Evolutionary conservation across 2,888 invertebrate species (phyloP).

Genomic region (Pristionchus japonicus): DNA sequence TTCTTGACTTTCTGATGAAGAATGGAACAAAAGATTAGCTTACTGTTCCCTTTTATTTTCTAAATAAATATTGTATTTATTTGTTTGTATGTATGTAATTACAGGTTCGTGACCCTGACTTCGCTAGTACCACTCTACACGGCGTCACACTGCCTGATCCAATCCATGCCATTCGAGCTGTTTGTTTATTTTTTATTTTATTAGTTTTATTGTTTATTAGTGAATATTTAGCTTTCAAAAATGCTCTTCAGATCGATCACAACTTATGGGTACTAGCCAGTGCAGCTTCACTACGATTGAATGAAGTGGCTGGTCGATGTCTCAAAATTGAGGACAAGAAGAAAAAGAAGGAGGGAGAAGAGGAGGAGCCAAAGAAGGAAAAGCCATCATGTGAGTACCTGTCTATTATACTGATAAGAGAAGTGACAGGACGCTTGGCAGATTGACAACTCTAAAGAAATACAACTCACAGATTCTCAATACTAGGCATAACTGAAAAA

Average conservation of each 20-base stretch:
- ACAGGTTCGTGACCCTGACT: background rate
- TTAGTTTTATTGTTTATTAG: background rate
- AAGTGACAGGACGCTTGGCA: too few species aligned
- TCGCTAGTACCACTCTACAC: background rate
- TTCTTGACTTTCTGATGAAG: too few species aligned
- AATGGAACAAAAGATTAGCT: too few species aligned
- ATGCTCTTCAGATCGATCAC: constrained; percentile 33
- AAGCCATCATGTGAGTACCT: background rate
- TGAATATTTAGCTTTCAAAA: background rate
- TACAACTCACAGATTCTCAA: too few species aligned
- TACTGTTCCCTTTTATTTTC: background rate
- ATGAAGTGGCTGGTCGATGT: constrained; percentile 14
- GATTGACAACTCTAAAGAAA: too few species aligned
- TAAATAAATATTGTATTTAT: background rate
- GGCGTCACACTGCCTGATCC: constrained; percentile 24
- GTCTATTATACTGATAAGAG: too few species aligned
- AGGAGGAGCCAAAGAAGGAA: background rate
- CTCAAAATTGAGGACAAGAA: background rate
- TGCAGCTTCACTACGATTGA: constrained; percentile 27
- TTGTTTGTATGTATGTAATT: background rate
- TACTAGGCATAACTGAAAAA: too few species aligned
- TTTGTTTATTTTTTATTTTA: background rate
- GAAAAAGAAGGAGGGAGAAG: background rate
- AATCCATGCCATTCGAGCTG: constrained; percentile 3
- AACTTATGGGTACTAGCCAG: constrained; percentile 45